These are phyloP conservation scores for Otis tarda DNA, from an alignment of 2,113 vertebrate genomes.

Conservation along the genomic window DNA sequence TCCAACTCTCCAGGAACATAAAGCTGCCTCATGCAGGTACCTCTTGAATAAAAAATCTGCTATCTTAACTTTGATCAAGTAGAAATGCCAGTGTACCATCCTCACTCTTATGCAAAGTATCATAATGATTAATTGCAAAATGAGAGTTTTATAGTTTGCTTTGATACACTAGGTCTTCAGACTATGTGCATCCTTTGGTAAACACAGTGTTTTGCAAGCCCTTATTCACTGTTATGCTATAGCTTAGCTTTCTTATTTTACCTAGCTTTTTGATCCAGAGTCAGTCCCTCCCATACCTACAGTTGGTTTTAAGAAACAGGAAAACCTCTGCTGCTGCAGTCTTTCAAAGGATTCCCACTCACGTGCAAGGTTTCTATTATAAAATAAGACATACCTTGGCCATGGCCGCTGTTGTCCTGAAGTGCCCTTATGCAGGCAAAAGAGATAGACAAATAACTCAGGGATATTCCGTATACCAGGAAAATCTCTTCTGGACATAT, in stretches of 20 bases:
- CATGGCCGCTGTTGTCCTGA: neutral
- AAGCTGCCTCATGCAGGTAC: neutral
- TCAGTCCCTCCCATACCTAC: neutral
- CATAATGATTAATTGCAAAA: neutral
- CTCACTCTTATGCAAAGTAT: neutral
- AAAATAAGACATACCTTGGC: neutral
- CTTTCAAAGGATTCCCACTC: neutral
- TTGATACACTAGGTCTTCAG: neutral
- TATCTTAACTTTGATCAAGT: neutral
- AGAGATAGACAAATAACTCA: neutral
- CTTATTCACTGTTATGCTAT: neutral
- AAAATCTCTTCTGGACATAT: neutral
- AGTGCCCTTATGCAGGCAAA: neutral
- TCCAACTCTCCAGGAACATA: neutral
- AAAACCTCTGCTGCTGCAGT: neutral
- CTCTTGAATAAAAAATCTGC: neutral
- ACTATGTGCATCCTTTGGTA: fast-evolving
- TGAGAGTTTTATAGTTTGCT: neutral
- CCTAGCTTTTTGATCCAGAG: neutral
- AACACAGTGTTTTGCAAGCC: neutral
- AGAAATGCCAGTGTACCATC: neutral
- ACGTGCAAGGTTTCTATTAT: fast-evolving
- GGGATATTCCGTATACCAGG: neutral
- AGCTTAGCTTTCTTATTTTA: neutral
- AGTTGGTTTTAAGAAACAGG: neutral